phyloP scores from a whole-genome alignment of 2,797 vertebrate genomes.

The Chaenodraco wilsoni region DNA sequence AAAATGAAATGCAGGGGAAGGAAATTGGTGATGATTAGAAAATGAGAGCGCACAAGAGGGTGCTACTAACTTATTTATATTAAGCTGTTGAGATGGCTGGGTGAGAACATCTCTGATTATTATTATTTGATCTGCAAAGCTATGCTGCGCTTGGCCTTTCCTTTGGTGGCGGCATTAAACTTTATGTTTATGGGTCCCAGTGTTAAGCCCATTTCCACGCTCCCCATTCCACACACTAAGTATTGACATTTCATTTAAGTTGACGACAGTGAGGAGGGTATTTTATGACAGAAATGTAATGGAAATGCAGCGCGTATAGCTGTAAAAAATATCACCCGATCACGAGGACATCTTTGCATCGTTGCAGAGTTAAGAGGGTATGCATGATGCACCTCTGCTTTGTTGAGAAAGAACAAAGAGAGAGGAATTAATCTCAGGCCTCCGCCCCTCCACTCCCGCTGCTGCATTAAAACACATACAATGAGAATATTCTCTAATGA shows the following conservation, averaged over 20 bases:
- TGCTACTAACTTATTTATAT: constrained; percentile 73
- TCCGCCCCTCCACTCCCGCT: constrained; percentile 37
- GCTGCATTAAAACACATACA: constrained; percentile 63
- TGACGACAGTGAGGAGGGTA: constrained; percentile 68
- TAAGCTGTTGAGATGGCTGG: constrained; percentile 68
- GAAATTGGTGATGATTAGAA: constrained; percentile 58
- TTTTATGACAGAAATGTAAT: constrained; percentile 77
- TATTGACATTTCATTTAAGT: constrained; percentile 82
- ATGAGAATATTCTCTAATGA: constrained; percentile 57
- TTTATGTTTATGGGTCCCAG: constrained; percentile 78
- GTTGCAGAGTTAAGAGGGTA: constrained; percentile 70
- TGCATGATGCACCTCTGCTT: constrained; percentile 72
- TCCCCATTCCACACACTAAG: constrained; percentile 73
- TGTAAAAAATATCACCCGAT: constrained; percentile 78
- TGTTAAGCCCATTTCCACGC: constrained; percentile 82
- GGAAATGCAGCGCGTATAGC: constrained; percentile 58
- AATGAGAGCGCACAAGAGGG: constrained; percentile 49
- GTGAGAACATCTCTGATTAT: constrained; percentile 74
- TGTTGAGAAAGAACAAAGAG: constrained; percentile 74
- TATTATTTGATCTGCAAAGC: constrained; percentile 78
- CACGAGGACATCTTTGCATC: constrained; percentile 72
- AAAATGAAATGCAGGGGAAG: constrained; percentile 36
- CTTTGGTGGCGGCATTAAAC: constrained; percentile 74
- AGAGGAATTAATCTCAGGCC: constrained; percentile 59
- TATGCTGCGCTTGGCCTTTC: constrained; percentile 61